Conservation (phyloP, 2,888 invertebrate genomes). For the Lepas anatifera region DNA sequence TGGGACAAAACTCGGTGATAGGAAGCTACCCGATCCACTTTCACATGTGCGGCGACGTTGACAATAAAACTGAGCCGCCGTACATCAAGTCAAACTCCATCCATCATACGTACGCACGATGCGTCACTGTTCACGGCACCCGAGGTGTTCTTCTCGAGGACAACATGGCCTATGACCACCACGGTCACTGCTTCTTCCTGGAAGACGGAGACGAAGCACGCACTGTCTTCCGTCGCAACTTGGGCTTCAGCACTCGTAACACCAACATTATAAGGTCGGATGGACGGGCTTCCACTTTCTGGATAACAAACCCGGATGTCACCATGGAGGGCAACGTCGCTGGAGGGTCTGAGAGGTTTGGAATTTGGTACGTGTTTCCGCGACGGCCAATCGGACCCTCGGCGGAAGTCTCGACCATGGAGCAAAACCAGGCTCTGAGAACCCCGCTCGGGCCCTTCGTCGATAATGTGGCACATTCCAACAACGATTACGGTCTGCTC, state of each 20-base stretch:
- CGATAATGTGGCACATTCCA: neutral
- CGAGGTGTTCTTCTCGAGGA: neutral
- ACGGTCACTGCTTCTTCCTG: neutral
- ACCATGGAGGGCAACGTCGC: neutral
- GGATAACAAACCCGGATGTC: slow-evolving; percentile 1
- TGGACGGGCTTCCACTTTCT: neutral
- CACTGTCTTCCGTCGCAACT: neutral
- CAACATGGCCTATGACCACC: neutral
- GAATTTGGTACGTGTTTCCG: slow-evolving; percentile 1
- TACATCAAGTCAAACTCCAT: neutral
- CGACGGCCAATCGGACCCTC: neutral
- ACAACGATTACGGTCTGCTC: neutral
- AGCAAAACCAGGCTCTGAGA: neutral
- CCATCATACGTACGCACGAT: slow-evolving; percentile 1
- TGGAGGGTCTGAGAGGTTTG: neutral
- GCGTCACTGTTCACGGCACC: slow-evolving; percentile 7
- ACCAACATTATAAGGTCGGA: neutral
- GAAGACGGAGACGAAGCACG: neutral
- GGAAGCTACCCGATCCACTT: slow-evolving; percentile 1
- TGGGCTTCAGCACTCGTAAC: neutral
- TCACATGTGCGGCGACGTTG: slow-evolving; percentile 9
- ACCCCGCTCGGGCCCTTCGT: neutral
- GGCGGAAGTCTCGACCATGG: neutral
- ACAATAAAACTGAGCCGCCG: neutral
- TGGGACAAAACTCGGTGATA: neutral